phyloP scores from a whole-genome alignment of 2,888 invertebrate species.

The Iselma pallidipennis region DNA sequence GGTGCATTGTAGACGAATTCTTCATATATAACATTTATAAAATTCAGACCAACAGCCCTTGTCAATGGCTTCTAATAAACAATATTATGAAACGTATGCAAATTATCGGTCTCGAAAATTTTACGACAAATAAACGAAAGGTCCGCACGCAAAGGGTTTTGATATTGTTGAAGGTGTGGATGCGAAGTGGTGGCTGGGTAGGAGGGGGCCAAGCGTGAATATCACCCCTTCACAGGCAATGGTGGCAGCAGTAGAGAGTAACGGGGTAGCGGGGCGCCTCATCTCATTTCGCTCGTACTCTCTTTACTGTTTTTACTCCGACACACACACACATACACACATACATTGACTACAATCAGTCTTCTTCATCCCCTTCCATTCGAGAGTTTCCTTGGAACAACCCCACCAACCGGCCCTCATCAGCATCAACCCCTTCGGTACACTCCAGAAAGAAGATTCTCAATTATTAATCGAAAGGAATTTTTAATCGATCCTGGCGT shows the following conservation, averaged over 20 bases:
- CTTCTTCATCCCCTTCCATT: conserved; percentile 47
- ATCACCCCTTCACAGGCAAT: background rate
- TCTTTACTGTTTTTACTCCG: conserved; percentile 58
- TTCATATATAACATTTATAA: too few relatives aligned
- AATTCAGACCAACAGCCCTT: too few relatives aligned
- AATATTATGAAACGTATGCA: conserved; percentile 12
- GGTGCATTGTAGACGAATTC: too few relatives aligned
- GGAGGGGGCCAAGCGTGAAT: background rate
- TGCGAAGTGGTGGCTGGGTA: background rate
- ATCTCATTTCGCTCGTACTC: conserved; percentile 70
- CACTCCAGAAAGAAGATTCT: conserved; percentile 53
- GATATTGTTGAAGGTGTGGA: background rate
- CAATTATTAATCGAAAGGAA: conserved; percentile 56
- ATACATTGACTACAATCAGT: conserved; percentile 57
- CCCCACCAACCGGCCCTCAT: conserved; percentile 46
- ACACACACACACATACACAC: conserved; percentile 27
- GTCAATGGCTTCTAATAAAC: background rate
- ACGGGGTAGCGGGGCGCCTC: conserved; percentile 58
- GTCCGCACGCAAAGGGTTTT: conserved; percentile 3
- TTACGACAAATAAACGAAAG: conserved; percentile 11
- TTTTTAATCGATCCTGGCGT: conserved; percentile 54
- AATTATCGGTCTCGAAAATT: conserved; percentile 12
- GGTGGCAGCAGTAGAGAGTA: too few relatives aligned
- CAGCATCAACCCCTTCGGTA: conserved; percentile 51
- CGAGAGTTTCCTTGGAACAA: conserved; percentile 20